A percentile compares a stretch with the other conserved stretches of the same genome.
Conservation (phyloP, 2,113 vertebrate genomes). For the Aegypius monachus region DNA sequence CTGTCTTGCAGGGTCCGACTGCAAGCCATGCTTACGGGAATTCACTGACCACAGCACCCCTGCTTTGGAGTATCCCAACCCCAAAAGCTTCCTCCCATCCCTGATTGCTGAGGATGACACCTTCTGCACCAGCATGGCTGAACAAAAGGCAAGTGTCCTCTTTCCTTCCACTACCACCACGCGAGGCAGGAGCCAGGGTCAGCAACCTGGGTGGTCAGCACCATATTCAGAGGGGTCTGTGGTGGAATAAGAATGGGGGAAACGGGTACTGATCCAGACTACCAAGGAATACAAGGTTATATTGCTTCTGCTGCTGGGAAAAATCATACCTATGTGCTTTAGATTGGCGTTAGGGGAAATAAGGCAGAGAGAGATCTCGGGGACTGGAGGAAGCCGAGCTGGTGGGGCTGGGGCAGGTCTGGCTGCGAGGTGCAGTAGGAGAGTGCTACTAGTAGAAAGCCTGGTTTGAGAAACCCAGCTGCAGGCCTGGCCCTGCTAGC, state of each 20-base stretch:
- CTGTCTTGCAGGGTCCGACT: constrained; percentile 78
- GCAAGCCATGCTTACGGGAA: constrained; percentile 75
- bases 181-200: background rate
- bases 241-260: background rate
- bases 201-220: background rate
- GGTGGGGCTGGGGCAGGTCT: background rate
- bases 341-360: background rate
- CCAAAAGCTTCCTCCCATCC: constrained; percentile 68
- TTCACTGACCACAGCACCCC: constrained; percentile 7
- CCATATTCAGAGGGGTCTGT: background rate
- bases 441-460: background rate
- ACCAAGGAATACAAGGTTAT: background rate
- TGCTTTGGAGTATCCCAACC: constrained; percentile 31
- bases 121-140: constrained; percentile 65
- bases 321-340: background rate
- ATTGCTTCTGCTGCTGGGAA: background rate
- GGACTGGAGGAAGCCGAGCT: background rate
- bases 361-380: background rate
- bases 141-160: constrained; percentile 76
- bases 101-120: constrained; percentile 73
- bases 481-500: background rate
- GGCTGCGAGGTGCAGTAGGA: background rate
- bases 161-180: accelerated
- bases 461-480: background rate
- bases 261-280: background rate